These are phyloP conservation scores for Oscheius sp. DNA, from an alignment of 2,888 invertebrate species.

Conservation along the genomic window DNA sequence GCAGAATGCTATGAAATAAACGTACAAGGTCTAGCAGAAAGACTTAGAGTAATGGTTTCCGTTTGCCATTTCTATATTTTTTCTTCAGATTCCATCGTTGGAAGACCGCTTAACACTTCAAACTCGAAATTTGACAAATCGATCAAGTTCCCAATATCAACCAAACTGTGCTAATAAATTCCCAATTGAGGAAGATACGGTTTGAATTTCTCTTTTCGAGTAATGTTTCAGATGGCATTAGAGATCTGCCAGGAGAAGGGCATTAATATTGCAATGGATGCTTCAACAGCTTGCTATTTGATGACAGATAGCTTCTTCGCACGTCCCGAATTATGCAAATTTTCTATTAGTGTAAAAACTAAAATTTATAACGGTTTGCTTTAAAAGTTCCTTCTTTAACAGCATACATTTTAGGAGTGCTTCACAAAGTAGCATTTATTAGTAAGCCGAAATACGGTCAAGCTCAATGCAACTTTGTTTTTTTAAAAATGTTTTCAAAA, in stretches of 20 bases:
- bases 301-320: constrained; percentile 3
- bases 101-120: background rate
- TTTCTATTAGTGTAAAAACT: background rate
- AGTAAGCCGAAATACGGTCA: background rate
- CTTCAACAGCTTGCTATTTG: constrained; percentile 18
- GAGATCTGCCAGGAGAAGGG: constrained; percentile 1
- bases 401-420: background rate
- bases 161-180: background rate
- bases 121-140: background rate
- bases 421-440: background rate
- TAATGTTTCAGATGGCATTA: background rate
- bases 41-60: background rate
- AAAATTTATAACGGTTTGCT: constrained; percentile 1
- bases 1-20: background rate
- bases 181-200: constrained; percentile 21
- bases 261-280: constrained; percentile 29
- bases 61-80: background rate
- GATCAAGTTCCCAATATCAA: too few relatives aligned
- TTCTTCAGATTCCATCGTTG: background rate
- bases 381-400: background rate
- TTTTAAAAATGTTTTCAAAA: background rate
- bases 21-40: background rate
- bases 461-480: background rate
- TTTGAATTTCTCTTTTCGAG: background rate
- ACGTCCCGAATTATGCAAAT: too few relatives aligned